Base-by-base conservation (phyloP, 1,140 invertebrate genomes). In the Platyscapa corneri region DNA sequence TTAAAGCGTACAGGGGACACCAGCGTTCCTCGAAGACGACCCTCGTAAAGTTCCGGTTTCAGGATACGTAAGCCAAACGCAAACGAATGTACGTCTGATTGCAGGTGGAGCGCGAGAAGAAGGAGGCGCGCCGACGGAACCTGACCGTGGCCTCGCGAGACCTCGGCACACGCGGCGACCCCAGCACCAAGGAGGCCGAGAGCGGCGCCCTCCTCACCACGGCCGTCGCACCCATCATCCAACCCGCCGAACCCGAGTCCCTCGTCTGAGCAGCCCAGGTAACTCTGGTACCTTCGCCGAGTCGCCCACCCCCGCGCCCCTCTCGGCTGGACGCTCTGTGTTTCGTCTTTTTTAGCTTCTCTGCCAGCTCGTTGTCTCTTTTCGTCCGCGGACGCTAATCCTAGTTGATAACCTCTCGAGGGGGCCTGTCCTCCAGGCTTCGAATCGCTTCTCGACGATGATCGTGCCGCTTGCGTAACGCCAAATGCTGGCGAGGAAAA, bases 21-120 rank as follows among this genome's bases (percentile, higher is more conserved):
- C 49, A 6, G 18, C 49, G 42, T 7, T 46, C n/a, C n/a, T 6
- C n/a, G 64, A 32, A 10, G 30, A 67, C 64, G 30, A 32, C 12
- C 5, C 64, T 32, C n/a, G 64, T 53, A 53, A 53, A 53, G 16
- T 1, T 53, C 49, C 8, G 18, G 27, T 70, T 70, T 70, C 16
- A 70, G 5, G 32, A 34, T 70, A 14, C 70, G 18, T 0, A 39
- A 20, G 10, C 67, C 67, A 39, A 39, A 39, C 14, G 67, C 67
- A 39, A 39, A 39, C 14, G 67, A 37, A 8, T 27, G 3, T 23
- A 12, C 65, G 60, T 56, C 27, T n/a, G 34, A 53, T 79, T 81
- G 27, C 88, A 93, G 93, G 88, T 93, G 85, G 92, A 93, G 87
- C 90, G 92, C 10, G 92, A 93, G 84, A 92, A 93, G 86, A 93